phyloP scores from a whole-genome alignment of 2,797 vertebrate species.

The Streptopelia turtur region DNA sequence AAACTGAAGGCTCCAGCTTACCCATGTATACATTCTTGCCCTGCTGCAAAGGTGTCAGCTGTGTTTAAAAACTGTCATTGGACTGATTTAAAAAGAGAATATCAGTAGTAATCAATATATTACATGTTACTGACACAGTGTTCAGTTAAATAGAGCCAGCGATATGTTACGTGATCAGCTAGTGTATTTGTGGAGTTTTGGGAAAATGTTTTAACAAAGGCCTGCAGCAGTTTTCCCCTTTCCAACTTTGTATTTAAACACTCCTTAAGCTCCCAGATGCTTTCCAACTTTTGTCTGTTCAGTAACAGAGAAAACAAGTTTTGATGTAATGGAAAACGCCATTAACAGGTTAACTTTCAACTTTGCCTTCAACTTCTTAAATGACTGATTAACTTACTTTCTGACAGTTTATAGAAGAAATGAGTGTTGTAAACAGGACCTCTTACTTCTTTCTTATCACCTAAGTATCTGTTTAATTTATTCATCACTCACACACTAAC shows the following conservation, averaged over 20 bases:
- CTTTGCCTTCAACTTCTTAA: conserved; percentile 55
- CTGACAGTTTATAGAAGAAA: conserved; percentile 61
- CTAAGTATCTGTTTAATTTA: conserved; percentile 69
- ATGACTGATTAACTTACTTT: conserved; percentile 71
- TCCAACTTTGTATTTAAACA: background rate
- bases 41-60: background rate
- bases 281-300: conserved; percentile 26
- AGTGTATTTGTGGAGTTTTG: background rate
- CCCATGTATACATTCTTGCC: background rate
- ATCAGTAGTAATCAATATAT: background rate
- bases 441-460: conserved; percentile 52
- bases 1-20: background rate
- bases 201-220: background rate
- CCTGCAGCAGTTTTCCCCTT: background rate
- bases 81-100: background rate
- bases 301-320: conserved; percentile 3
- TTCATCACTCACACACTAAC: conserved; percentile 61
- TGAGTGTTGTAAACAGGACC: conserved; percentile 48
- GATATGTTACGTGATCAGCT: background rate
- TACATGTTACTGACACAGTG: background rate
- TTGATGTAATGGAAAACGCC: conserved; percentile 13
- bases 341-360: conserved; percentile 58
- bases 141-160: background rate
- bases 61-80: background rate
- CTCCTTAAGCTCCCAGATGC: background rate